Evolutionary conservation across 1,140 invertebrate species (phyloP).

Genomic region (Drosophila rufa): DNA sequence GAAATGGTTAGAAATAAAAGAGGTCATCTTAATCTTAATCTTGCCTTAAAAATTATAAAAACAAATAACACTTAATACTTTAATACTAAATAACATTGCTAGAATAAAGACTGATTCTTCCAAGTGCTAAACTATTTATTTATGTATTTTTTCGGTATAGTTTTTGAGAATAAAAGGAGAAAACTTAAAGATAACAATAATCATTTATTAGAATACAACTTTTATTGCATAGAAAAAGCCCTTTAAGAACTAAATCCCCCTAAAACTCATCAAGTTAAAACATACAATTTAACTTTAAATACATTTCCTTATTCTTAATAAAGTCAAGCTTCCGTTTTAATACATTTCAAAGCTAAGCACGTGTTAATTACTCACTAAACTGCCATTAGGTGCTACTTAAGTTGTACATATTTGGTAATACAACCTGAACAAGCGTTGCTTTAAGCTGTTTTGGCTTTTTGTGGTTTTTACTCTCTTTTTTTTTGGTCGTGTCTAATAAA

Average conservation of each 20-base stretch:
- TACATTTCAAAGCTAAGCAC: background rate
- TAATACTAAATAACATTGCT: too few relatives aligned
- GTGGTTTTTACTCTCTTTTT: background rate
- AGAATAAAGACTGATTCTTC: too few relatives aligned
- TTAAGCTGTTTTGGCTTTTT: background rate
- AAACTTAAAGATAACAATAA: background rate
- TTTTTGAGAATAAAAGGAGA: background rate
- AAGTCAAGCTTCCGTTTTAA: background rate
- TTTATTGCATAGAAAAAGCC: too few relatives aligned
- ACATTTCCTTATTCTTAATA: background rate
- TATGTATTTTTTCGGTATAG: too few relatives aligned
- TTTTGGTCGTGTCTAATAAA: constrained; percentile 1
- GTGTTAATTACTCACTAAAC: constrained; percentile 13
- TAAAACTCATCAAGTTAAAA: background rate
- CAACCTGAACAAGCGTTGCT: background rate
- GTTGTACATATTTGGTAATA: constrained; percentile 12
- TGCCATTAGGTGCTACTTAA: constrained; percentile 12
- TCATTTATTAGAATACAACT: background rate
- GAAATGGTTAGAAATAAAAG: too few relatives aligned
- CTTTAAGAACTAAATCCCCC: background rate
- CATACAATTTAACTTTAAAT: accelerated
- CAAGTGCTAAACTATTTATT: too few relatives aligned
- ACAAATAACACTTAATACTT: too few relatives aligned
- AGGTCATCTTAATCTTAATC: too few relatives aligned
- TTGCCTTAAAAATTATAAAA: too few relatives aligned